These are phyloP conservation scores for Romanogobio albipinnatus DNA, from an alignment of 2,113 vertebrate species.

Conservation along the genomic window DNA sequence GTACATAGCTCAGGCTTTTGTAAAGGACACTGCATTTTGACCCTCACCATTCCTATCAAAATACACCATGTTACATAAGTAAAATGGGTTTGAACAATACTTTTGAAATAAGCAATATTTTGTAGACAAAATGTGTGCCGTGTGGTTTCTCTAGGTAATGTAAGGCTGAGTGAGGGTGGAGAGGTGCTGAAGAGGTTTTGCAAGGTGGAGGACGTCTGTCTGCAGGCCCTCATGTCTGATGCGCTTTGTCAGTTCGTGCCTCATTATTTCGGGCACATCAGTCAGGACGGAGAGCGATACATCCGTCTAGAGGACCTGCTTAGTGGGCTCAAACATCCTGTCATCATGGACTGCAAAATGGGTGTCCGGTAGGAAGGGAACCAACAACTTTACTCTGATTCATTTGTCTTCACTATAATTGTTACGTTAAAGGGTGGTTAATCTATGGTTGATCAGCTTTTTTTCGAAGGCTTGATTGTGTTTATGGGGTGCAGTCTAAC, in stretches of 20 bases:
- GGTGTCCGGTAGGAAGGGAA: slow-evolving; percentile 69
- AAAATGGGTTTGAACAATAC: neutral
- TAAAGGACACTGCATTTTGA: neutral
- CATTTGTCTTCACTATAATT: neutral
- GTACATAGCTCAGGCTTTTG: slow-evolving; percentile 59
- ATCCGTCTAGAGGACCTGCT: slow-evolving; percentile 82
- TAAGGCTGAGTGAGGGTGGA: slow-evolving; percentile 76
- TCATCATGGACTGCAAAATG: slow-evolving; percentile 83
- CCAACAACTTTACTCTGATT: neutral
- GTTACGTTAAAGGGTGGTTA: neutral
- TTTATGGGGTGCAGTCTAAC: no score
- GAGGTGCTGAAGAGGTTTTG: slow-evolving; percentile 81
- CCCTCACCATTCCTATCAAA: neutral
- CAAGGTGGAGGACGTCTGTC: slow-evolving; percentile 74
- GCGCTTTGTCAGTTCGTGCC: slow-evolving; percentile 77
- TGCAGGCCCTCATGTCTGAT: slow-evolving; percentile 78
- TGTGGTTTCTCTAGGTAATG: slow-evolving; percentile 70
- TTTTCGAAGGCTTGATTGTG: no score
- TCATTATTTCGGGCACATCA: slow-evolving; percentile 75
- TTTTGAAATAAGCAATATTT: neutral
- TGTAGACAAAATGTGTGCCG: neutral
- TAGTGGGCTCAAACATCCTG: slow-evolving; percentile 72
- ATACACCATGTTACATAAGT: neutral
- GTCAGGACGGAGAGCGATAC: slow-evolving; percentile 71
- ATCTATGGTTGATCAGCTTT: no score